Percentiles rank a stretch among this genome's conserved stretches.
Conservation (phyloP, 64 coral and sea anemone genomes). For the Porites lutea region DNA sequence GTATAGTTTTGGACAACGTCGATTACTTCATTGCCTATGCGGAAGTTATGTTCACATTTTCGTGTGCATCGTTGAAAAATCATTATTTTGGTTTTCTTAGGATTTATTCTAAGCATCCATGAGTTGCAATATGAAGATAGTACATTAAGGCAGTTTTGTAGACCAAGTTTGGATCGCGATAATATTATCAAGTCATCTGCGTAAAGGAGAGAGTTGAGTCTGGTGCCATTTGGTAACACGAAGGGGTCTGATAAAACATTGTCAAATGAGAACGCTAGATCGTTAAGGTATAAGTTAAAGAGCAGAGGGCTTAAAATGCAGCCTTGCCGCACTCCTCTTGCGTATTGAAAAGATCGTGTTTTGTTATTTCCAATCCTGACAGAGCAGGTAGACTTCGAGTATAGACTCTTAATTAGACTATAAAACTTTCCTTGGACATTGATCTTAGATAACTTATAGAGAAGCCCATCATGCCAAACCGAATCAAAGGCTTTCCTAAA, state of each 20-base stretch:
- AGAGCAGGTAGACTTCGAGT: constrained; percentile 15
- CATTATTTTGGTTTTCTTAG: constrained; percentile 39
- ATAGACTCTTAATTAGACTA: background rate
- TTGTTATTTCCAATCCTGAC: background rate
- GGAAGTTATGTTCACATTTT: constrained; percentile 18
- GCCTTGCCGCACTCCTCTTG: constrained; percentile 27
- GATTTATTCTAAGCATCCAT: constrained; percentile 25
- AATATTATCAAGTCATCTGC: constrained; percentile 20
- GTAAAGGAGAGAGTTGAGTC: background rate
- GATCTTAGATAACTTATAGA: background rate
- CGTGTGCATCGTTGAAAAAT: constrained; percentile 20
- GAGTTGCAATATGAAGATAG: background rate
- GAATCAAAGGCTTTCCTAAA: constrained; percentile 23
- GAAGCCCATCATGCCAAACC: background rate
- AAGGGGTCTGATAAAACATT: constrained; percentile 1
- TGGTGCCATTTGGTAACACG: background rate
- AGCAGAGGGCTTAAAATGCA: background rate
- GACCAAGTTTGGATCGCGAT: background rate
- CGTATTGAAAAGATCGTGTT: constrained; percentile 9
- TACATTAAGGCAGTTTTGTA: constrained; percentile 18
- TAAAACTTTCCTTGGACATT: background rate
- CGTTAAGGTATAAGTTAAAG: background rate
- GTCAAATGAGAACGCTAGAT: background rate
- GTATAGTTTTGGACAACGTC: constrained; percentile 52
- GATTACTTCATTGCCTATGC: constrained; percentile 6